Base-by-base conservation (phyloP, 1,140 invertebrate genomes). In the Proctacanthus coquilletti region DNA sequence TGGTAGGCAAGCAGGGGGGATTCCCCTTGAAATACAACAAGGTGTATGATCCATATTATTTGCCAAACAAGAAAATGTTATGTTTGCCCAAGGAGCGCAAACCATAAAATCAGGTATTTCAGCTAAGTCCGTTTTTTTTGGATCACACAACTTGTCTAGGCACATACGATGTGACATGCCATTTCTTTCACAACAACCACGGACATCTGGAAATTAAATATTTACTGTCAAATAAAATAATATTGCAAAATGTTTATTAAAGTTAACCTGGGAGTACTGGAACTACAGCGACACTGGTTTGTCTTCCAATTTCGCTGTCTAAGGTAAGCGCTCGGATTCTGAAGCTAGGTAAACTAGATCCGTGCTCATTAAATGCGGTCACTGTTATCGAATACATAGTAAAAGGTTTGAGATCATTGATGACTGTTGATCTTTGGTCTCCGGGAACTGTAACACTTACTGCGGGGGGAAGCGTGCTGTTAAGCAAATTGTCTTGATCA, bases 351-450 rank as follows among this genome's bases (percentile, higher is more conserved):
- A 85, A 56, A 57, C 80, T 84, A 0, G 69, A 69, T 0, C 84
- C 84, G 45, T 75, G 74, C 14, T 69, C 68, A 56, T 86, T 87
- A 29, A 68, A 66, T 1, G 80, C 74, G 2, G 68, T 72, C 8
- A 84, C 71, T 0, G 71, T 70, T 2, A 86, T 66, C 50, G 85
- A 80, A 51, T 87, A 86, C 80, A 85, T 84, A 14, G 80, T 84
- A 46, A 78, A 75, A 1, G 80, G 76, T 2, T 66, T 57, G 25
- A 75, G 61, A 56, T 71, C 64, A 34, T 70, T 69, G 2, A 84
- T 46, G 0, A 71, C 52, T 0, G 75, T 63, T 25, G 61, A 68
- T 3, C 70, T 74, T 40, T 69, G 62, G 38, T 69, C 70, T 3
- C 60, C 56, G 21, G 63, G 57, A 36, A 76, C 63, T 63, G 71